Evolutionary conservation across 2,888 invertebrate genomes (phyloP), one percentile per base, ranked within the genome.

Genomic region (Sesia apiformis): DNA sequence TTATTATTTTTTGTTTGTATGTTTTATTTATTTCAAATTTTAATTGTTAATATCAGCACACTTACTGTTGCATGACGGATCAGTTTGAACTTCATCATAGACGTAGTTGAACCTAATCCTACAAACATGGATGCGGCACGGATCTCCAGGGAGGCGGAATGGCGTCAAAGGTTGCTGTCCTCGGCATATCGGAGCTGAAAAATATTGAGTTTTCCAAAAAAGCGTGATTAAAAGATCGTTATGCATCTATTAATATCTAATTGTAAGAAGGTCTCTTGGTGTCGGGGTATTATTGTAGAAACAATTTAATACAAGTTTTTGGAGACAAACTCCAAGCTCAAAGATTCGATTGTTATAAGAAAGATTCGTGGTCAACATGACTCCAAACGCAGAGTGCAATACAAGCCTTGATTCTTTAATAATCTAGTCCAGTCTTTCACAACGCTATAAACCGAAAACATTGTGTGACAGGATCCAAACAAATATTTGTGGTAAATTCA

Each of bases 81-180:
- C 63, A 3, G 52, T 55, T 1, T 55, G 56, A 3, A 72, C 59
- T 50, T 84, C 78, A 3, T 80, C 55, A 65, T 80, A 86, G 4
- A 85, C 84, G 63, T 77, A 82, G 67, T 86, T 81, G 66, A 78
- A 87, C 58, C 70, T 67, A 55, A 87, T 58, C 56, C 68, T 82
- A 74, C 86, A 87, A 4, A 77, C 58, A 59, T 73, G 62, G n/a
- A 76, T 52, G 3, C 59, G 59, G 65, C 86, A 87, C 0, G 53
- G 38, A 8, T 76, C 67, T 5, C 67, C 72, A 4, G 79, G 75
- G 0, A 72, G 5, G 0, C 53, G 56, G 76, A 85, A 86, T 2
- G 81, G 77, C 53, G 65, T 60, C 49, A 78, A 56, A 0, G 71
- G 84, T 4, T 54, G 53, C 0, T 67, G 67, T 5, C 61, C 57